phyloP scores from a whole-genome alignment of 2,113 vertebrate genomes.

The Coptodon bakossiorum region DNA sequence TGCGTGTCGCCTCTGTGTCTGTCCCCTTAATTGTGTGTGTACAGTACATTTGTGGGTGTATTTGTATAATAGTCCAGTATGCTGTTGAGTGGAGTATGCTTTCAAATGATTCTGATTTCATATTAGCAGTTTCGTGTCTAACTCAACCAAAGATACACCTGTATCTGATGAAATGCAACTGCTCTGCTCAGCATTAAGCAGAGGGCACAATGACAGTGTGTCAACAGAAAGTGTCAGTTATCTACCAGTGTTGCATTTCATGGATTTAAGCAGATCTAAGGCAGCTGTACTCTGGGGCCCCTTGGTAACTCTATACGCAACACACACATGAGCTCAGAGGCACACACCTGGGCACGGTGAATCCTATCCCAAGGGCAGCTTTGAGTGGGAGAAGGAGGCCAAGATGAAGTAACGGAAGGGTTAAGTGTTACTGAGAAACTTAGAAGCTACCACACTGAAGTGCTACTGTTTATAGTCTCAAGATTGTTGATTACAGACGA shows the following conservation, averaged over 20 bases:
- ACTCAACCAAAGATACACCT: not conserved
- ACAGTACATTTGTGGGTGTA: not conserved
- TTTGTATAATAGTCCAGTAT: not conserved
- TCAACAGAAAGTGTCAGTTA: constrained; percentile 34
- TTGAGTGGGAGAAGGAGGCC: not conserved
- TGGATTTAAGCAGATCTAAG: constrained; percentile 40
- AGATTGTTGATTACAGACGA: not conserved
- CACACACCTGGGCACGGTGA: constrained; percentile 49
- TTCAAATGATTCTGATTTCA: not conserved
- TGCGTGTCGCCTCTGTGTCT: constrained; percentile 17
- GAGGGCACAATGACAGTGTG: constrained; percentile 12
- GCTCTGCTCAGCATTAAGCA: not conserved
- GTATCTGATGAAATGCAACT: not conserved
- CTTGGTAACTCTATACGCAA: constrained; percentile 37
- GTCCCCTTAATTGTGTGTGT: not conserved
- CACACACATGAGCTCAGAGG: not conserved
- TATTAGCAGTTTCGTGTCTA: not conserved
- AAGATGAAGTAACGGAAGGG: not conserved
- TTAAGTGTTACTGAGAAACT: not conserved
- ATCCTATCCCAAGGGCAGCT: constrained; percentile 33
- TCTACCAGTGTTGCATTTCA: constrained; percentile 29
- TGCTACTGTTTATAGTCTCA: not conserved
- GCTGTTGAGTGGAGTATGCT: fast-evolving
- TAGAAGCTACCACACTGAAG: not conserved
- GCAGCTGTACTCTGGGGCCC: constrained; percentile 40